These are phyloP conservation scores for Habroteleia sp. DNA, from an alignment of 2,888 invertebrate species.

Conservation along the genomic window DNA sequence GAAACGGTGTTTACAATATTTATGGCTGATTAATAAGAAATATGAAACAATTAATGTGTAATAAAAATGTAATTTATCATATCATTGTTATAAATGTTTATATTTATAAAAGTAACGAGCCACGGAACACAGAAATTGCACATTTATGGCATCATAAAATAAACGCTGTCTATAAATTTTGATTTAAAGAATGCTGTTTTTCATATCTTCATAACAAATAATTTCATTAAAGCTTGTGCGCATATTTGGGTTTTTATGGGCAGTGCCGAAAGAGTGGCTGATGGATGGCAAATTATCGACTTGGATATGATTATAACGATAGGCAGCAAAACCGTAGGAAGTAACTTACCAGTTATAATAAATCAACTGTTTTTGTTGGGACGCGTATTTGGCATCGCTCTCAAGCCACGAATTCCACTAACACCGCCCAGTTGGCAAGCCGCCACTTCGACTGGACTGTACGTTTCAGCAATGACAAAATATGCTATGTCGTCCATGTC, in stretches of 20 bases:
- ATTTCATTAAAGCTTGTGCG: conserved; percentile 29
- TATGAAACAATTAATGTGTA: conserved; percentile 9
- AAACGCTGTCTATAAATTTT: conserved; percentile 26
- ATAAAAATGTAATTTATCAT: conserved; percentile 11
- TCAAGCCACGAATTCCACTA: conserved; percentile 73
- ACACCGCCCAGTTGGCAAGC: conserved; percentile 73
- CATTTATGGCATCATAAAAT: conserved; percentile 28
- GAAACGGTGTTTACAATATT: too few species aligned
- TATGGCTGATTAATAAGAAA: conserved; percentile 5
- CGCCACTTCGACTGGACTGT: conserved; percentile 69
- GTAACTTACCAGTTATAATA: conserved; percentile 70
- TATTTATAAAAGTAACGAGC: conserved; percentile 18
- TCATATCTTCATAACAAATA: conserved; percentile 19
- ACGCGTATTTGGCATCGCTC: conserved; percentile 73
- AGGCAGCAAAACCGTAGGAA: conserved; percentile 69
- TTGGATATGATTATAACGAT: conserved; percentile 60
- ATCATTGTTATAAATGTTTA: conserved; percentile 10
- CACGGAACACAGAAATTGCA: conserved; percentile 6
- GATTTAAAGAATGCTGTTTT: conserved; percentile 32
- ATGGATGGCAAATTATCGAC: conserved; percentile 55
- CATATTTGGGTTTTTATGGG: conserved; percentile 13
- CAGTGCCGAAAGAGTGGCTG: conserved; percentile 1
- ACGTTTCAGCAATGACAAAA: conserved; percentile 71
- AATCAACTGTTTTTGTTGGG: conserved; percentile 74
- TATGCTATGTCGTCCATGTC: conserved; percentile 67